Conservation (phyloP, 2,113 vertebrate species). For the Hystrix cristata region DNA sequence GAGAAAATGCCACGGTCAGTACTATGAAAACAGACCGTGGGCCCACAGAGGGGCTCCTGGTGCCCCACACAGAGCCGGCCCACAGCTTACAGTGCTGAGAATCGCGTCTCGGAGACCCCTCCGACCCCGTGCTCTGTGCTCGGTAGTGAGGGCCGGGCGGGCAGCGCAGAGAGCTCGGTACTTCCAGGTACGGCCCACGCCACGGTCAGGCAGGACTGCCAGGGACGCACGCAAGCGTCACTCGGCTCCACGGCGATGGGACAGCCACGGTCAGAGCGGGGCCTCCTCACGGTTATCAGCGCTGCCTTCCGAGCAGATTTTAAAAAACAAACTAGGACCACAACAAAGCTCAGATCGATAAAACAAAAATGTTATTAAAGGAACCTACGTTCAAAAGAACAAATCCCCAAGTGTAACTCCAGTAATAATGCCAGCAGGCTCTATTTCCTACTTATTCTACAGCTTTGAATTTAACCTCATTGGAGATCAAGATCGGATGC, state of each 20-base stretch:
- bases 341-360: constrained; percentile 4
- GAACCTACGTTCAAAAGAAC: not conserved
- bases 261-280: not conserved
- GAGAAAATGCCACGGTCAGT: not conserved
- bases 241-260: not conserved
- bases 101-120: not conserved
- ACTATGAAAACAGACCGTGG: not conserved
- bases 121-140: not conserved
- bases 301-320: not conserved
- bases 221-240: not conserved
- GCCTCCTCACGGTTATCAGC: not conserved
- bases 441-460: constrained; percentile 32
- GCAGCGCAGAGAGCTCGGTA: not conserved
- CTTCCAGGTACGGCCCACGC: too few species aligned
- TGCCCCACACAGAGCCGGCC: not conserved
- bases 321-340: not conserved
- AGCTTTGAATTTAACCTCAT: constrained; percentile 19
- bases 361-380: constrained; percentile 52
- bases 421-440: not conserved
- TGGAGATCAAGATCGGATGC: constrained; percentile 19
- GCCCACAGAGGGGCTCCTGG: not conserved
- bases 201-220: not conserved
- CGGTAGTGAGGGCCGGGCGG: not conserved
- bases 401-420: constrained; percentile 45
- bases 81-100: not conserved